Evolutionary conservation across 2,113 vertebrate genomes (phyloP).

Genomic region (Hoplias malabaricus): DNA sequence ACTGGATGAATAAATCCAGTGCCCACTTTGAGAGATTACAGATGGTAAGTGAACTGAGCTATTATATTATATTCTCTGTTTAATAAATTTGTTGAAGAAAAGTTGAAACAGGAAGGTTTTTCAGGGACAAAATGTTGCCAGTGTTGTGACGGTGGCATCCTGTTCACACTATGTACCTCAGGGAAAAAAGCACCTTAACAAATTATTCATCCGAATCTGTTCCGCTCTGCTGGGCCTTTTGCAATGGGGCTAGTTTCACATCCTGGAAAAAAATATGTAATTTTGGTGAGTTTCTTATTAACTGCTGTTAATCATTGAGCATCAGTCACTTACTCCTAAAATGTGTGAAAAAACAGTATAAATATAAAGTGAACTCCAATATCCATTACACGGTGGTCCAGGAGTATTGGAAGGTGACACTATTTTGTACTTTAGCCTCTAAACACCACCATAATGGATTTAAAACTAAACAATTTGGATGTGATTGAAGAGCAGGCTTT

Average conservation of each 20-base stretch:
- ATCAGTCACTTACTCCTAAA: slow-evolving; percentile 10
- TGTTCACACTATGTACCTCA: slow-evolving; percentile 18
- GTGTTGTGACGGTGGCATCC: slow-evolving; percentile 6
- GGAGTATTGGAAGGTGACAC: too few species aligned
- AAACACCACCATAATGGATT: too few species aligned
- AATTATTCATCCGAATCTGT: slow-evolving; percentile 50
- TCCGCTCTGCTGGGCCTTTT: slow-evolving; percentile 43
- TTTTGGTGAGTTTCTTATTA: slow-evolving; percentile 53
- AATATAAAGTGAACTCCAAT: not conserved
- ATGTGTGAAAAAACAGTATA: slow-evolving; percentile 50
- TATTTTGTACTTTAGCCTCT: too few species aligned
- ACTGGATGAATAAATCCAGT: not conserved
- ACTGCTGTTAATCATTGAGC: slow-evolving; percentile 55
- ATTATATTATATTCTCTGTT: not conserved
- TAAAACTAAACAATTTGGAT: too few species aligned
- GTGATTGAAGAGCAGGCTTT: too few species aligned
- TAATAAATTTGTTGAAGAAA: too few species aligned
- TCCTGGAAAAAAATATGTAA: slow-evolving; percentile 58
- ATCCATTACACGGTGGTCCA: too few species aligned
- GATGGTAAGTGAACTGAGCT: not conserved
- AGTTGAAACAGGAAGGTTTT: not conserved
- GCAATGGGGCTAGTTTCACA: slow-evolving; percentile 48
- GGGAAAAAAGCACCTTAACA: slow-evolving; percentile 22
- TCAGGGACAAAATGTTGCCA: not conserved
- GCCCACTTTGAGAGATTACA: not conserved